Evolutionary conservation across 1,140 invertebrate genomes (phyloP), one percentile per base, ranked within the genome.

Genomic region (Drosophila kikkawai): DNA sequence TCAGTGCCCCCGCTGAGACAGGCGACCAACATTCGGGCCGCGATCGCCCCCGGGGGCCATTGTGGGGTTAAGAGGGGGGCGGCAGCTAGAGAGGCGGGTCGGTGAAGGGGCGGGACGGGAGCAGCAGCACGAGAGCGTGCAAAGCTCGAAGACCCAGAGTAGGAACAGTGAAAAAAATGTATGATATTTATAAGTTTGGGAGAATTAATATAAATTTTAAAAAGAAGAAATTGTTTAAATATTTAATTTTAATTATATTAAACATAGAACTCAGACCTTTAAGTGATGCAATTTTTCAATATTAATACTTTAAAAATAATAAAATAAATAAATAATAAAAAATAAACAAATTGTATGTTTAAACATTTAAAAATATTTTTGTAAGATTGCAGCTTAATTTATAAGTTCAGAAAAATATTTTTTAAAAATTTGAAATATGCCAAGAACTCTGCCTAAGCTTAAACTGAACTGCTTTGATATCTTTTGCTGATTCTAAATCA

Each of bases 41-140:
- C 32, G 82, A 85, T 66, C 68, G 51, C 64, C 78, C 50, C 50
- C 79, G n/a, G 58, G 61, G 60, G 53, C 53, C 51, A 44, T 22
- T 22, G 51, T 36, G 47, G 22, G 48, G 32, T 22, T 15, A 41
- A 53, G 44, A 22, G 17, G 61, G 12, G 7, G 32, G 29, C 36
- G 17, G 36, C 1, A 22, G 44, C 19, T 19, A 7, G 34, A n/a
- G 6, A 32, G 39, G 50, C 12, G 45, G 39, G 48, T 34, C 51
- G 51, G 29, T 4, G 34, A 37, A 9, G 17, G 53, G 29, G 44
- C 19, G 34, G 36, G 47, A 48, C 60, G 59, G 75, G 53, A 75
- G 45, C 74, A 75, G 65, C 82, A 85, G 80, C 83, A 88, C 80
- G 83, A 87, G 83, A 88, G 84, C 84, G 85, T 84, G 84, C 85